Evolutionary conservation across 1,140 invertebrate genomes (phyloP).

Genomic region (Macrocentrus cingulum): DNA sequence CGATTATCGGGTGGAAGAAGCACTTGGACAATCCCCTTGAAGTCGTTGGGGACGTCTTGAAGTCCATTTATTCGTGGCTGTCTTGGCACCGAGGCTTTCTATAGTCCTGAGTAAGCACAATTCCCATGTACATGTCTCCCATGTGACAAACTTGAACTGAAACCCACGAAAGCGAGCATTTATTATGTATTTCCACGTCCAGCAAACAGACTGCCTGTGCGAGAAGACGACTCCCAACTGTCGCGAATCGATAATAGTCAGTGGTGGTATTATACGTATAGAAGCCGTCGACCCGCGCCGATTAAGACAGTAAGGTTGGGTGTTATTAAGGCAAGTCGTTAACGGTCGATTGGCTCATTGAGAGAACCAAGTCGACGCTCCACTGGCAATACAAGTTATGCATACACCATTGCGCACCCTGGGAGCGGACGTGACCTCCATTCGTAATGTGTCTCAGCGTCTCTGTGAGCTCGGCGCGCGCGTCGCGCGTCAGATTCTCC

Average conservation of each 20-base stretch:
- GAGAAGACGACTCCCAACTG: neutral
- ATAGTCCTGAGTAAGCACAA: conserved; percentile 19
- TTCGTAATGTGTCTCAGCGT: neutral
- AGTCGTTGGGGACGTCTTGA: neutral
- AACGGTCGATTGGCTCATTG: conserved; percentile 26
- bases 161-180: conserved; percentile 1
- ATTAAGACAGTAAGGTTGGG: conserved; percentile 11
- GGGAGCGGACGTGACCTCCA: conserved; percentile 22
- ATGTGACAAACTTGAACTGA: neutral
- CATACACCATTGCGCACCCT: conserved; percentile 20
- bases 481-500: conserved; percentile 8
- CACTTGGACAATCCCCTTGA: conserved; percentile 5
- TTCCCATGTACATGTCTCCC: conserved; percentile 2
- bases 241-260: neutral
- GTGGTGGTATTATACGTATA: neutral
- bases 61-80: conserved; percentile 10
- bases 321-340: conserved; percentile 22
- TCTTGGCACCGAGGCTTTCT: conserved; percentile 1
- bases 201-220: conserved; percentile 1
- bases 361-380: conserved; percentile 14
- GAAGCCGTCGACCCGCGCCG: conserved; percentile 1
- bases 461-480: neutral
- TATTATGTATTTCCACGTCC: conserved; percentile 13
- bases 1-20: conserved; percentile 10
- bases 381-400: conserved; percentile 22